Evolutionary conservation across 2,888 invertebrate genomes (phyloP), one percentile per base, ranked within the genome.

Genomic region (Philonicus albiceps): DNA sequence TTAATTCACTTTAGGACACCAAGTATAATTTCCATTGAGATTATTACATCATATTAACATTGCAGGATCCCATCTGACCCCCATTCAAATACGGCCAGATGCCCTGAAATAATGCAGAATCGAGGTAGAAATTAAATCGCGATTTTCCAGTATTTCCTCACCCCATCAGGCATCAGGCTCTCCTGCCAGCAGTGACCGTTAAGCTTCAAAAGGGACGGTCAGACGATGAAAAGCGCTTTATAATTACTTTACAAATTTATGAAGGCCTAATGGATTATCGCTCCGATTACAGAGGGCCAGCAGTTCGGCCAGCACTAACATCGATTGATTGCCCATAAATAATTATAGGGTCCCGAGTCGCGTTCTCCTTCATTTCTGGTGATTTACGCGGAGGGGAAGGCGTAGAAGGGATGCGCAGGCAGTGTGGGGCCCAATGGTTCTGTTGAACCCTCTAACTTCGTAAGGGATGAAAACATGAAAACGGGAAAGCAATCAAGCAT

Each of bases 291-390:
- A 76, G 78, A 22, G 30, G 27, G 49, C 43, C 43, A 22, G 40
- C 43, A 49, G 19, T 27, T 43, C 43, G 27, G 19, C 22, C 78
- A 55, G 19, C 64, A 49, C 78, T 78, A 78, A 49, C 30, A 49
- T 49, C 78, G 27, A 78, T 78, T 78, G 78, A 78, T 78, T 78
- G 78, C 78, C 78, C 22, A 78, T 78, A 78, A 78, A 78, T 78
- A 78, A 78, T 78, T 78, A 27, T 27, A 49, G 49, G 37, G 49
- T 11, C 37, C 78, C 16, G n/a, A 49, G 49, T 78, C 49, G 49
- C 49, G 78, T 27, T n/a, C n/a, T n/a, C n/a, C n/a, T n/a, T n/a
- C n/a, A n/a, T n/a, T n/a, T n/a, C n/a, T n/a, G n/a, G n/a, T n/a
- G n/a, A n/a, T n/a, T n/a, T n/a, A n/a, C n/a, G n/a, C n/a, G n/a